Conservation (phyloP, 1,140 invertebrate species). For the Araneus ventricosus region DNA sequence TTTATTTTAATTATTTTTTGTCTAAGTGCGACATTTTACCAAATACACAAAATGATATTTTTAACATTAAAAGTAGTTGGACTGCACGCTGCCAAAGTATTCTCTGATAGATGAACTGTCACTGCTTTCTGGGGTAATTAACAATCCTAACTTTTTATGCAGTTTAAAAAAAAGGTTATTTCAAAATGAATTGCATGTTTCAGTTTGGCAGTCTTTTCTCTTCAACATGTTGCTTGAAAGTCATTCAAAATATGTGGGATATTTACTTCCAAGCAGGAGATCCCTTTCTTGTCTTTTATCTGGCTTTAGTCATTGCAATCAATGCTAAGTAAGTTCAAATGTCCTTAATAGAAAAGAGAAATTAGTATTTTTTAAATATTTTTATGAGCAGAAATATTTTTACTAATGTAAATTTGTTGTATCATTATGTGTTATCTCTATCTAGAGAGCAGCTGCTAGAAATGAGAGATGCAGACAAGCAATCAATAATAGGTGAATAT, state of each 20-base stretch:
- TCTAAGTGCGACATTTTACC: too few species aligned
- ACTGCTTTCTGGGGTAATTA: too few species aligned
- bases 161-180: not conserved
- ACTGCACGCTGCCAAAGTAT: too few species aligned
- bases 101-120: too few species aligned
- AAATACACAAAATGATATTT: too few species aligned
- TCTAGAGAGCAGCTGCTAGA: slow-evolving; percentile 90
- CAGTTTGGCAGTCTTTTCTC: slow-evolving; percentile 94
- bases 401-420: too few species aligned
- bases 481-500: slow-evolving; percentile 84
- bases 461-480: slow-evolving; percentile 87
- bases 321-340: slow-evolving; percentile 88
- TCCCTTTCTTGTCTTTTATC: slow-evolving; percentile 97
- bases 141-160: not conserved
- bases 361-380: not conserved
- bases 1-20: too few species aligned
- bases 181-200: slow-evolving; percentile 64
- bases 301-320: slow-evolving; percentile 96
- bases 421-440: slow-evolving; percentile 67
- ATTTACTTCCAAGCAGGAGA: slow-evolving; percentile 97
- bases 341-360: not conserved
- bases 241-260: slow-evolving; percentile 97
- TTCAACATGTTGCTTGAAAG: slow-evolving; percentile 90
- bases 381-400: too few species aligned
- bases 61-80: too few species aligned